These are phyloP conservation scores for Delia radicum DNA, from an alignment of 1,140 invertebrate species.

Conservation along the genomic window DNA sequence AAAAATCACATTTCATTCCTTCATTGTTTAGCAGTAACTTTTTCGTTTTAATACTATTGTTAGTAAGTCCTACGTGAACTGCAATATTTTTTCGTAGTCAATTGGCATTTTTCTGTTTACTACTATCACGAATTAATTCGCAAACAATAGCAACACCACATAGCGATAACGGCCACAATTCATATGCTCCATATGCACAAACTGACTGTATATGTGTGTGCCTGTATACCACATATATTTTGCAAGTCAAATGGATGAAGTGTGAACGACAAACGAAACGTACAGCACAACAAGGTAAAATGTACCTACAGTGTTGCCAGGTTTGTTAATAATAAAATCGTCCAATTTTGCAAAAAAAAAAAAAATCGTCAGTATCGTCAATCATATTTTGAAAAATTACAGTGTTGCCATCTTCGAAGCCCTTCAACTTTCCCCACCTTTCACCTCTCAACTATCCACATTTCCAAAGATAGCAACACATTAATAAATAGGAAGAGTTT, in stretches of 20 bases:
- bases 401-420: too few species aligned
- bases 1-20: background rate
- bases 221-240: background rate
- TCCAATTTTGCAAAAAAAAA: too few species aligned
- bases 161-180: background rate
- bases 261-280: conserved; percentile 4
- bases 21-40: background rate
- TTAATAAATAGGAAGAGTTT: too few species aligned
- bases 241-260: background rate
- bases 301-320: too few species aligned
- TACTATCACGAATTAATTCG: background rate
- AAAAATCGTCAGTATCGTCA: too few species aligned
- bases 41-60: background rate
- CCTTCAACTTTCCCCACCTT: too few species aligned
- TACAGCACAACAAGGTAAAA: too few species aligned
- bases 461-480: too few species aligned
- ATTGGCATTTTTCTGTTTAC: background rate
- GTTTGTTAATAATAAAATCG: too few species aligned
- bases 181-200: background rate
- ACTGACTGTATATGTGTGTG: background rate
- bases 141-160: background rate
- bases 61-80: background rate
- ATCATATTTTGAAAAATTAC: too few species aligned
- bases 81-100: background rate
- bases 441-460: too few species aligned